Evolutionary conservation across 2,113 vertebrate species (phyloP), one percentile per base, ranked within the genome.

Genomic region (Recurvirostra avosetta): DNA sequence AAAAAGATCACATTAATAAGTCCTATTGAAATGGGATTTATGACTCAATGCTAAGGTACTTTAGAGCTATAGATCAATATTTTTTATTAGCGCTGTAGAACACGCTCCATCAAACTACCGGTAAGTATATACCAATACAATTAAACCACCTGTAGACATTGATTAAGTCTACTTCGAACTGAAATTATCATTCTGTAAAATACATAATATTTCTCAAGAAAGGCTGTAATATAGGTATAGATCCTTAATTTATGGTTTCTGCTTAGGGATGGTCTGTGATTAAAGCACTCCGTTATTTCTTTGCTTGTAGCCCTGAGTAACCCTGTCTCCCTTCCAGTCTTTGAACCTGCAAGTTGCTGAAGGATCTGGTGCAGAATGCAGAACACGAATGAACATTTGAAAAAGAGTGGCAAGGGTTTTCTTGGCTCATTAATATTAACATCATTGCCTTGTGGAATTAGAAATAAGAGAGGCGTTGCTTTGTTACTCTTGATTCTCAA

Each of bases 21-120:
- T 70, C 38, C 8, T 40, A 43, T 40, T 82, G 82, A 89, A 92
- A 90, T 58, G 26, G 30, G 65, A 72, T 30, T 89, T 92, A 88
- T 8, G 72, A 89, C 73, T 88, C 43, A 71, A 4, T 63, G 75
- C 47, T 78, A 66, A 92, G 27, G 40, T 62, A 81, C 61, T 86
- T 91, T 53, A 92, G 58, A 93, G 71, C 45, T 80, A 70, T 15
- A 66, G 43, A 67, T 90, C 15, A n/a, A 25, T 84, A 70, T 34
- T 56, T 90, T 97, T 92, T 52, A 90, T 79, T 71, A 73, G 63
- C 43, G 63, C 61, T 90, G 34, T 65, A 85, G 80, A 88, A 95
- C 50, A 75, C 1, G 15, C 58, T 67, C 68, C 50, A 86, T 85
- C 80, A 79, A 77, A 63, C 67, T 71, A 81, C 56, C 25, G 27